A percentile compares a stretch with the other conserved stretches of the same genome.
Conservation (phyloP, 2,888 invertebrate species). For the Xestobium rufovillosum region DNA sequence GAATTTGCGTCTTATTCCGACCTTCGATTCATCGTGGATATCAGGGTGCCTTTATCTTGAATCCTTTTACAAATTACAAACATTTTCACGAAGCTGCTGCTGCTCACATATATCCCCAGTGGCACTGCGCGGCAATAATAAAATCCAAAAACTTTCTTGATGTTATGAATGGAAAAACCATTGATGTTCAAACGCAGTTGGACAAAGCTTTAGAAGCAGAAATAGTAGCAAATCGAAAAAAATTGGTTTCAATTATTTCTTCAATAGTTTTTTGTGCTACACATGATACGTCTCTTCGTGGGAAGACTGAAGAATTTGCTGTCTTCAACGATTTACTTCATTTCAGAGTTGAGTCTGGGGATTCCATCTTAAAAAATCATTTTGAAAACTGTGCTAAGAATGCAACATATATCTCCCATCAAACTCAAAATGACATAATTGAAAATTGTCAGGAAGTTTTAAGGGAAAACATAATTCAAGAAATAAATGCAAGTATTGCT, state of each 20-base stretch:
- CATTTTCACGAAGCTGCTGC: constrained; percentile 3
- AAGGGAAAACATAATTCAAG: constrained; percentile 18
- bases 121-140: constrained; percentile 1
- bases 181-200: too few relatives aligned
- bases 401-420: constrained; percentile 18
- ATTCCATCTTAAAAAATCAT: constrained; percentile 15
- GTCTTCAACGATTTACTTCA: constrained; percentile 16
- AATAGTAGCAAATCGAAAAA: constrained; percentile 2
- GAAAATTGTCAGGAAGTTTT: constrained; percentile 20
- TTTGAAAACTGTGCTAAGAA: constrained; percentile 10
- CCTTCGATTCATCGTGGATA: too few relatives aligned
- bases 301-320: too few relatives aligned
- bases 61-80: constrained; percentile 2
- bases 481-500: constrained; percentile 16
- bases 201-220: too few relatives aligned
- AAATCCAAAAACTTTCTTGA: constrained; percentile 3
- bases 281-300: constrained; percentile 2
- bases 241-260: constrained; percentile 2
- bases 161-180: too few relatives aligned
- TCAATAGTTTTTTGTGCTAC: not conserved
- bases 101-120: too few relatives aligned
- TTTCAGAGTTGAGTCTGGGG: constrained; percentile 18
- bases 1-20: too few relatives aligned
- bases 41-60: too few relatives aligned
- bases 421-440: constrained; percentile 23